These are phyloP conservation scores for Paedocypris micromegethes DNA, from an alignment of 2,797 vertebrate species.

Conservation along the genomic window DNA sequence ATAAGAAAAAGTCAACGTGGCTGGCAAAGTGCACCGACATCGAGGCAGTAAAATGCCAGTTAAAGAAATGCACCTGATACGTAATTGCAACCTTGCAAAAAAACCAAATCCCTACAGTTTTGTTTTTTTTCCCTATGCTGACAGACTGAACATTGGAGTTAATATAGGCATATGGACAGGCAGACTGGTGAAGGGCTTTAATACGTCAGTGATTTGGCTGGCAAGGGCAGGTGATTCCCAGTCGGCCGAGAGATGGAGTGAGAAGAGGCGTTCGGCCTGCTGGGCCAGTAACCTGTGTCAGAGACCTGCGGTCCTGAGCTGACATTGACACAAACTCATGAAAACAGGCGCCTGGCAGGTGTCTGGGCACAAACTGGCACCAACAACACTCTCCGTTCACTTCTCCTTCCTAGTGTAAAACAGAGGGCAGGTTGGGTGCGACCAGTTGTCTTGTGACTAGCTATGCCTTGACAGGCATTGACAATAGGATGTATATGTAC, in stretches of 20 bases:
- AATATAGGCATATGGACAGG: slow-evolving; percentile 54
- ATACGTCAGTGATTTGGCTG: slow-evolving; percentile 53
- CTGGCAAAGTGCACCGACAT: too few relatives aligned
- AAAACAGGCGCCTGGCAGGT: slow-evolving; percentile 31
- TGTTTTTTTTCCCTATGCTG: slow-evolving; percentile 10
- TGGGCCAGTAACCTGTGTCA: slow-evolving; percentile 48
- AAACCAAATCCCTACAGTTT: slow-evolving; percentile 25
- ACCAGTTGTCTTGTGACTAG: slow-evolving; percentile 7
- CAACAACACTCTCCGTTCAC: slow-evolving; percentile 42
- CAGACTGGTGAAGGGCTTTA: slow-evolving; percentile 50
- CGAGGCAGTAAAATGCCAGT: too few relatives aligned
- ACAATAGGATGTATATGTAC: slow-evolving; percentile 8
- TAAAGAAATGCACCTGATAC: too few relatives aligned
- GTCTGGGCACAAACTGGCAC: slow-evolving; percentile 39
- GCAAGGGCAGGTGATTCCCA: slow-evolving; percentile 53
- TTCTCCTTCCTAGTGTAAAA: slow-evolving; percentile 42
- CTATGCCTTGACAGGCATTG: slow-evolving; percentile 20
- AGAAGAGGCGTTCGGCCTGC: slow-evolving; percentile 37
- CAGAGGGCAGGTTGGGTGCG: slow-evolving; percentile 32
- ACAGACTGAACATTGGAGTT: slow-evolving; percentile 36
- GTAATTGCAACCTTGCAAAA: slow-evolving; percentile 4
- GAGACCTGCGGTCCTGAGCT: slow-evolving; percentile 40
- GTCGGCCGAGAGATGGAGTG: slow-evolving; percentile 46
- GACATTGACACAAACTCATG: slow-evolving; percentile 36
- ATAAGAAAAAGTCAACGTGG: too few relatives aligned